A percentile compares a stretch with the other conserved stretches of the same genome.
Conservation (phyloP, 2,113 vertebrate species). For the Tyto alba region DNA sequence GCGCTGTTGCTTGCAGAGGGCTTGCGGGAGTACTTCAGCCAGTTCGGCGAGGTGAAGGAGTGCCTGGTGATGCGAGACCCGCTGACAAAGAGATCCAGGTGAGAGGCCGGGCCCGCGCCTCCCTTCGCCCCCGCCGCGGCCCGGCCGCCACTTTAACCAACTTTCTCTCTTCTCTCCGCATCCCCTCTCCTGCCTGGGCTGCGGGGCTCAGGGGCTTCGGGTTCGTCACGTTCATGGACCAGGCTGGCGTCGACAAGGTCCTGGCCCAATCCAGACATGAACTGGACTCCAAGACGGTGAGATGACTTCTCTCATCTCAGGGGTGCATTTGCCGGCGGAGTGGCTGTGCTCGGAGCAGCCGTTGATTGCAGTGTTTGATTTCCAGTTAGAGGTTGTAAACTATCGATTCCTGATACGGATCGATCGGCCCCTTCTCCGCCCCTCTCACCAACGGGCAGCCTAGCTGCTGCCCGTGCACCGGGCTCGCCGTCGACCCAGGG, state of each 20-base stretch:
- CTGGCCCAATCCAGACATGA: conserved; percentile 96
- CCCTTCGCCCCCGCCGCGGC: conserved; percentile 54
- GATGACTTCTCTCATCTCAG: conserved; percentile 61
- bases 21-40: conserved; percentile 98
- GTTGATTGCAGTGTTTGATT: not conserved
- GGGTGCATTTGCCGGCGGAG: not conserved
- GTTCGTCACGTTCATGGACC: conserved; percentile 98
- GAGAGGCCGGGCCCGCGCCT: conserved; percentile 75
- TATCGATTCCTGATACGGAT: not conserved
- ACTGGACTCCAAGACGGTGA: conserved; percentile 99
- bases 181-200: conserved; percentile 47
- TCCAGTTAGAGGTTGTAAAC: not conserved
- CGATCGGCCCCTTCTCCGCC: not conserved
- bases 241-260: conserved; percentile 98
- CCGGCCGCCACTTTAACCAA: conserved; percentile 74
- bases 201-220: conserved; percentile 88
- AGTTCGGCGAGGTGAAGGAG: conserved; percentile 99
- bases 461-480: not conserved
- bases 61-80: conserved; percentile 99
- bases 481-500: not conserved
- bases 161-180: conserved; percentile 67
- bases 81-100: conserved; percentile 99
- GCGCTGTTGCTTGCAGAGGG: conserved; percentile 86
- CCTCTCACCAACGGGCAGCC: not conserved
- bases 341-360: not conserved